Percentiles rank a stretch among this genome's conserved stretches.
These are phyloP conservation scores for Amiota mariae DNA, from an alignment of 2,888 invertebrate genomes.

Conservation along the genomic window DNA sequence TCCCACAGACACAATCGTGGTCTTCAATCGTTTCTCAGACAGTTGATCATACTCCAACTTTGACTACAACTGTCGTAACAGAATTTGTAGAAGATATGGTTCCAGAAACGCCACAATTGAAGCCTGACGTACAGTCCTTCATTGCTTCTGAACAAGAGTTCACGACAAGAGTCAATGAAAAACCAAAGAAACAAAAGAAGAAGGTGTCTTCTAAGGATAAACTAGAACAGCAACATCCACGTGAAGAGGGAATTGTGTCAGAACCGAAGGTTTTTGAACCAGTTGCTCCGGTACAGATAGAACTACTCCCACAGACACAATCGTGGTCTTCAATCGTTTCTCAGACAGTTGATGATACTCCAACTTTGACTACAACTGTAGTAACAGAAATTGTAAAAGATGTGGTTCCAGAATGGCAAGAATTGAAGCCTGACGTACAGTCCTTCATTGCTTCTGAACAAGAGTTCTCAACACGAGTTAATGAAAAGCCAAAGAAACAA, in stretches of 20 bases:
- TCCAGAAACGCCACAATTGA: not conserved
- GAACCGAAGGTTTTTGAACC: not conserved
- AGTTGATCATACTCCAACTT: constrained; percentile 13
- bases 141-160: not conserved
- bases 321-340: constrained; percentile 47
- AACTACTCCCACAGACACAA: not conserved
- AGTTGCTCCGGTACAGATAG: not conserved
- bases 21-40: constrained; percentile 43
- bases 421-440: constrained; percentile 9
- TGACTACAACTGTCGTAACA: not conserved
- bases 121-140: not conserved
- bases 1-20: constrained; percentile 46
- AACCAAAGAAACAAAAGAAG: constrained; percentile 40
- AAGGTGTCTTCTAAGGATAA: constrained; percentile 26
- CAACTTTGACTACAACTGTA: not conserved
- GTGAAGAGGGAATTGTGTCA: not conserved
- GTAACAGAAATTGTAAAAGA: constrained; percentile 17
- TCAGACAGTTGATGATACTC: constrained; percentile 11
- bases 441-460: not conserved
- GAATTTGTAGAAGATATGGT: constrained; percentile 1
- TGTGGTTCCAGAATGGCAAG: not conserved
- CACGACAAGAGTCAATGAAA: not conserved
- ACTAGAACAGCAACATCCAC: not conserved
- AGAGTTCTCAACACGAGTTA: constrained; percentile 1
- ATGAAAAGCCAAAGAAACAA: constrained; percentile 3